Percentiles rank a stretch among this genome's conserved stretches.
phyloP scores from a whole-genome alignment of 2,113 vertebrate species.

The Pyrgilauda ruficollis region DNA sequence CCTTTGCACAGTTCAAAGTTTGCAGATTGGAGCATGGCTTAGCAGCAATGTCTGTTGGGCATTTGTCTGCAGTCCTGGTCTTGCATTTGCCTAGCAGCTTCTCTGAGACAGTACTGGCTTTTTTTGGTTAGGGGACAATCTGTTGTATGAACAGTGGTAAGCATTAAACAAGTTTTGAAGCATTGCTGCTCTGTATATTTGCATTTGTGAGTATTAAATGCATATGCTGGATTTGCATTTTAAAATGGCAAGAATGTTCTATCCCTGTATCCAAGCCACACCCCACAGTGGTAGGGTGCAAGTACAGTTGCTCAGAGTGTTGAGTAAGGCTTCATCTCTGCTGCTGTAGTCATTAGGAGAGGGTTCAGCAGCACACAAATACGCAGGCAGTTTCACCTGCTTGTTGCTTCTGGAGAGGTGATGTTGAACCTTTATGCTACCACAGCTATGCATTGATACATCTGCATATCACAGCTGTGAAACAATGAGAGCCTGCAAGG shows the following conservation, averaged over 20 bases:
- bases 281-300: background rate
- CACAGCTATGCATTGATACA: accelerated
- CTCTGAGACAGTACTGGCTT: background rate
- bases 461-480: background rate
- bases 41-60: background rate
- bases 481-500: background rate
- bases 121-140: background rate
- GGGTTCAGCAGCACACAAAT: background rate
- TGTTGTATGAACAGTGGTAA: background rate
- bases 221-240: background rate
- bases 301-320: background rate
- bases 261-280: background rate
- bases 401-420: background rate
- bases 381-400: accelerated
- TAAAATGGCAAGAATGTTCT: background rate
- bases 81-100: background rate
- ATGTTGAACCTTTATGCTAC: background rate
- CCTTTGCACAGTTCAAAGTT: background rate
- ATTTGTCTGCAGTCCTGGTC: background rate
- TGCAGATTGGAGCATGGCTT: background rate
- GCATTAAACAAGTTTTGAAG: background rate
- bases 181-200: background rate
- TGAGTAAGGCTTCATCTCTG: background rate
- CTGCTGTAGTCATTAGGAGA: background rate
- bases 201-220: background rate